A percentile compares a stretch with the other conserved stretches of the same genome.
Conservation (phyloP, 2,888 invertebrate species). For the Caenorhabditis sulstoni region DNA sequence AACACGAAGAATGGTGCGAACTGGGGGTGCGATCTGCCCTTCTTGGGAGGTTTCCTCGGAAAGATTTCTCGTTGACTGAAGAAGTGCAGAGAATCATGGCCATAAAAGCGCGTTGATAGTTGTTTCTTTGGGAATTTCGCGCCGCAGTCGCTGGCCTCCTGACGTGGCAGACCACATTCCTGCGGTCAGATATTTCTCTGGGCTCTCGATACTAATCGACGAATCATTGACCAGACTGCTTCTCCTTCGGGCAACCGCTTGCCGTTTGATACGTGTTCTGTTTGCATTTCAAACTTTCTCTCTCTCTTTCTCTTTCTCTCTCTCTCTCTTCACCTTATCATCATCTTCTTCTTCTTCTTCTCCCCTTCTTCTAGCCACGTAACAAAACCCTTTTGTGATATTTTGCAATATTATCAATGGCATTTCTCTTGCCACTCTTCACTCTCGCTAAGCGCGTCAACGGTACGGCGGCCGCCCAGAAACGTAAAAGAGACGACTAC, state of each 20-base stretch:
- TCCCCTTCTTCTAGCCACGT: constrained; percentile 30
- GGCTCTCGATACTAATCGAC: too few species aligned
- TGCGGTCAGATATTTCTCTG: constrained; percentile 14
- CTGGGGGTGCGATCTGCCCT: too few species aligned
- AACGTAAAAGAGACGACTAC: constrained; percentile 13
- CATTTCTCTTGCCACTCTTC: constrained; percentile 16
- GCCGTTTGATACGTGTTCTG: constrained; percentile 30
- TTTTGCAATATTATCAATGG: constrained; percentile 55
- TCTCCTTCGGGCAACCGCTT: constrained; percentile 22
- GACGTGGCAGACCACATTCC: constrained; percentile 23
- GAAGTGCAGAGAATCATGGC: background rate
- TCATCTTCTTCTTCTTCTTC: constrained; percentile 7
- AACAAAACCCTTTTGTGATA: constrained; percentile 41
- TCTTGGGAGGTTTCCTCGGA: background rate
- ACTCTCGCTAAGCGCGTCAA: constrained; percentile 38
- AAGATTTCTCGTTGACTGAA: background rate
- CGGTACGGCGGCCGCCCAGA: constrained; percentile 8
- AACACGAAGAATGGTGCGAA: too few species aligned
- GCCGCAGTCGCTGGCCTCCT: constrained; percentile 35
- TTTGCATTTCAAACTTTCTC: constrained; percentile 31
- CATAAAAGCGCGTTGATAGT: background rate
- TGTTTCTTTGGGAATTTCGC: constrained; percentile 1
- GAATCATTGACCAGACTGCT: constrained; percentile 15
- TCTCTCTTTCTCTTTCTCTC: constrained; percentile 10
- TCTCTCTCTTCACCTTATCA: constrained; percentile 4